Evolutionary conservation across 2,888 invertebrate species (phyloP).

Genomic region (Cryptocheilus praepositus): DNA sequence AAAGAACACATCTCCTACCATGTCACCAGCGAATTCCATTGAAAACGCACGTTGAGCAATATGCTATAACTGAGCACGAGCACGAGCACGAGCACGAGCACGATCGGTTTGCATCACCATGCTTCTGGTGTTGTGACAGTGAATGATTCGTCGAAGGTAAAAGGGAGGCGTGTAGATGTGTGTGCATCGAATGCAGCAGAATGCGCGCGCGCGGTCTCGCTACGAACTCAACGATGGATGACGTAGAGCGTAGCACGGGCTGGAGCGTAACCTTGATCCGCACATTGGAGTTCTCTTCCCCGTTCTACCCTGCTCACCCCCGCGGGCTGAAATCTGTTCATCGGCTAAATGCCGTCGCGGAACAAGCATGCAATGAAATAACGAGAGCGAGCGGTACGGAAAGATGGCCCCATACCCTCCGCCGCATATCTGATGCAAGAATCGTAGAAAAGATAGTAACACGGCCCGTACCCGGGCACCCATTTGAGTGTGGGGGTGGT

Average conservation of each 20-base stretch:
- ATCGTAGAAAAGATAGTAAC: too few relatives aligned
- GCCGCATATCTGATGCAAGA: too few relatives aligned
- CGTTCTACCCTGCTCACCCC: constrained; percentile 30
- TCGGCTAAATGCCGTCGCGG: background rate
- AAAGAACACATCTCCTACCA: too few relatives aligned
- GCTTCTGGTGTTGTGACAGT: constrained; percentile 21
- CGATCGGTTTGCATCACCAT: background rate
- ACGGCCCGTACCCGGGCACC: too few relatives aligned
- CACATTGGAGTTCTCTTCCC: constrained; percentile 44
- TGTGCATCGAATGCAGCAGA: constrained; percentile 10
- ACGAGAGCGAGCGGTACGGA: background rate
- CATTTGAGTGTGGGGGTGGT: too few relatives aligned
- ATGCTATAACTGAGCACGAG: too few relatives aligned
- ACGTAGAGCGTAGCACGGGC: constrained; percentile 53
- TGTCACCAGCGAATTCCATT: too few relatives aligned
- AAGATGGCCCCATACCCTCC: background rate
- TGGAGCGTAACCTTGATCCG: constrained; percentile 71
- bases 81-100: too few relatives aligned
- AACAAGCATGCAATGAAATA: background rate
- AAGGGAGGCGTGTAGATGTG: background rate
- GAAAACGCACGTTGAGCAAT: too few relatives aligned
- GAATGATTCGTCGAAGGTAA: constrained; percentile 43
- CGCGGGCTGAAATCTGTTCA: background rate
- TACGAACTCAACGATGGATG: constrained; percentile 48
- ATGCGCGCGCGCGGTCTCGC: constrained; percentile 32